Percentiles rank a stretch among this genome's conserved stretches.
phyloP scores from a whole-genome alignment of 2,113 vertebrate genomes.

The Dipodomys stephensi region DNA sequence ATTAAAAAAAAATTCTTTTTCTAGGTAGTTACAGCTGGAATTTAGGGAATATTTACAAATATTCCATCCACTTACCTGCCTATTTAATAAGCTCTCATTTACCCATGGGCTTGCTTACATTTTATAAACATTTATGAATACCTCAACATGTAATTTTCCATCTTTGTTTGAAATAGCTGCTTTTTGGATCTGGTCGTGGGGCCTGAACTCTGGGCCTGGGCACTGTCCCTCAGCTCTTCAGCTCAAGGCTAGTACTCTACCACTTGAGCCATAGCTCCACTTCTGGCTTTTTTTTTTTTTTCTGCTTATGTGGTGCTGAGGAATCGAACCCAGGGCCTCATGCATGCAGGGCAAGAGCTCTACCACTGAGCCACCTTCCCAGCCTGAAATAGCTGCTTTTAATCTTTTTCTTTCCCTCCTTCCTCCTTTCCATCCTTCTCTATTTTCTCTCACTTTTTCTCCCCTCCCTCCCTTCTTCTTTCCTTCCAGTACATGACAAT shows the following conservation, averaged over 20 bases:
- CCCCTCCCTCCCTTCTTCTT: background rate
- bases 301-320: too few relatives aligned
- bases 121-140: background rate
- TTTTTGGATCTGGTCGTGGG: too few relatives aligned
- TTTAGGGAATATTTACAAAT: background rate
- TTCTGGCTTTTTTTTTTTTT: too few relatives aligned
- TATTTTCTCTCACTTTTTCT: constrained; percentile 7
- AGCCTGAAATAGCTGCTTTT: too few relatives aligned
- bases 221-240: too few relatives aligned
- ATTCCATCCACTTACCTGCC: background rate
- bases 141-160: background rate
- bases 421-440: background rate
- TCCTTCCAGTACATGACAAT: too few relatives aligned
- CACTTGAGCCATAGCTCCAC: too few relatives aligned
- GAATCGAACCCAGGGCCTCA: too few relatives aligned
- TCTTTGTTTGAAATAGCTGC: background rate
- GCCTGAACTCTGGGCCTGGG: too few relatives aligned
- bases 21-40: background rate
- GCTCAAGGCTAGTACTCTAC: too few relatives aligned
- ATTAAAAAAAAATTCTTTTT: background rate
- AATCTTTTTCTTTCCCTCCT: background rate
- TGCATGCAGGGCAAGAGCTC: too few relatives aligned
- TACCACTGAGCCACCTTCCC: too few relatives aligned
- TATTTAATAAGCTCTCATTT: background rate
- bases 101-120: background rate